Percentiles rank a stretch among this genome's conserved stretches.
phyloP scores from a whole-genome alignment of 2,113 vertebrate genomes.

The Corydoras maculifer region DNA sequence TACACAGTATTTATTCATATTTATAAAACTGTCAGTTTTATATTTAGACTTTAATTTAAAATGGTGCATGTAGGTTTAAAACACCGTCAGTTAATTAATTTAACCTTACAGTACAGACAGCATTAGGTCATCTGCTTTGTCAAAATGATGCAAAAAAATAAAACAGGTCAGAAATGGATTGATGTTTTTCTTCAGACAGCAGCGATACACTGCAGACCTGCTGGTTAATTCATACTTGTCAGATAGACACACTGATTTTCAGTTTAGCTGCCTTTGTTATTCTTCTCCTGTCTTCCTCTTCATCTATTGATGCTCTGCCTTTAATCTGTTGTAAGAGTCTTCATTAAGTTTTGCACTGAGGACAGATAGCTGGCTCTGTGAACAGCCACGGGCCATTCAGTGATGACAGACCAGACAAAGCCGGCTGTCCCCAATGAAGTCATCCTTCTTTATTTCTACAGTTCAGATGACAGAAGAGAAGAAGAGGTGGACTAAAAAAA shows the following conservation, averaged over 20 bases:
- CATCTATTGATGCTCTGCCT: conserved; percentile 1
- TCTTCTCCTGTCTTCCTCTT: not conserved
- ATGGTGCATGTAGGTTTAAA: no score
- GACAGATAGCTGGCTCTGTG: conserved; percentile 11
- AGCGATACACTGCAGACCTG: no score
- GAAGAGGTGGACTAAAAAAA: conserved; percentile 26
- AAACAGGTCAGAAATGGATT: no score
- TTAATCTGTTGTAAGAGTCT: conserved; percentile 17
- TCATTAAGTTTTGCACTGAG: conserved; percentile 8
- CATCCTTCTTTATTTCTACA: conserved; percentile 38
- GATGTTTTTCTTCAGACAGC: no score
- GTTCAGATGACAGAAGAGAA: conserved; percentile 17
- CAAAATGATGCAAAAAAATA: no score
- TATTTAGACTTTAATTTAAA: no score
- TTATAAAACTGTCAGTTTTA: no score
- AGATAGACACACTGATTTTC: not conserved
- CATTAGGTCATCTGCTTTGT: no score
- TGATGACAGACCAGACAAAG: conserved; percentile 34
- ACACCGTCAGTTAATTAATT: no score
- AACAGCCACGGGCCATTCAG: conserved; percentile 22
- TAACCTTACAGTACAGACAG: no score
- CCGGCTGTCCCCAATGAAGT: conserved; percentile 24
- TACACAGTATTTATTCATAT: no score
- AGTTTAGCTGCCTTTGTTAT: not conserved
- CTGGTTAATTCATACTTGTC: no score